Conservation (phyloP, 2,888 invertebrate species). For the Papilio protenor region DNA sequence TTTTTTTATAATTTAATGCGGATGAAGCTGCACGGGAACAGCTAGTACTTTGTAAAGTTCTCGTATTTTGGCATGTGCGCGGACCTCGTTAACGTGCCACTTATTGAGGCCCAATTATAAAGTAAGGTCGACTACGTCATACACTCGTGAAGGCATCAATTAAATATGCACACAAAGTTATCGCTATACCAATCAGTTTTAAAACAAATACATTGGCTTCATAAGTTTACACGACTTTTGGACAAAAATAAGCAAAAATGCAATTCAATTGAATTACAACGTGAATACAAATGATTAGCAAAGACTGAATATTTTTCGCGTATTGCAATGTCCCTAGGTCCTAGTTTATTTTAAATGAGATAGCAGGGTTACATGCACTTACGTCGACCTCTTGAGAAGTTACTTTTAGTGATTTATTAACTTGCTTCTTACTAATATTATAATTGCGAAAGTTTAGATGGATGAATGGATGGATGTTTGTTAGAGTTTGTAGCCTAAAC, state of each 20-base stretch:
- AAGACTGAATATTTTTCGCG: neutral
- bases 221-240: neutral
- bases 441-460: no score
- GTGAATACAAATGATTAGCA: neutral
- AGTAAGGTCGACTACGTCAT: conserved; percentile 64
- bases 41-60: conserved; percentile 53
- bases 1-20: no score
- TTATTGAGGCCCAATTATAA: conserved; percentile 71
- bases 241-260: neutral
- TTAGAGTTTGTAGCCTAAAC: no score
- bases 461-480: no score
- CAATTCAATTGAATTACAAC: neutral
- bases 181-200: conserved; percentile 53
- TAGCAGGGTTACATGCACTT: neutral
- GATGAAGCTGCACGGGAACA: no score
- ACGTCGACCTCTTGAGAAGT: neutral
- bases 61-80: conserved; percentile 73
- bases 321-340: neutral
- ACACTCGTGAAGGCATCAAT: conserved; percentile 64
- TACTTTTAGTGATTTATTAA: neutral
- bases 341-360: neutral
- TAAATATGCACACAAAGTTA: conserved; percentile 64
- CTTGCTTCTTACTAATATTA: no score
- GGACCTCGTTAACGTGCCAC: conserved; percentile 73
- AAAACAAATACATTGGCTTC: neutral